phyloP scores from a whole-genome alignment of 2,113 vertebrate species.

The Macrotus californicus region DNA sequence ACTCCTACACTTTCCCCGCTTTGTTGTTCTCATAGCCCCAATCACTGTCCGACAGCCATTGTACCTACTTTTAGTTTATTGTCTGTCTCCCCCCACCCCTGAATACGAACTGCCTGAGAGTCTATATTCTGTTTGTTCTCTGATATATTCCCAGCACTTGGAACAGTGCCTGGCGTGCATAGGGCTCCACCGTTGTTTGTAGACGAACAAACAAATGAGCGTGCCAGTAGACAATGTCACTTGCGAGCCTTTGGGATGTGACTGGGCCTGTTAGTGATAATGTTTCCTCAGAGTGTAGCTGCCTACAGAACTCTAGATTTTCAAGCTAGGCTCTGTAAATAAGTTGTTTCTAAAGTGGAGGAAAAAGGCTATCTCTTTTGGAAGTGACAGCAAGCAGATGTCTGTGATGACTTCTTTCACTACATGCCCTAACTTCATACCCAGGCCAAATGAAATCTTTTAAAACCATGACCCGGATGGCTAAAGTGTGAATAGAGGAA shows the following conservation, averaged over 20 bases:
- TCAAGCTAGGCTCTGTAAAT: background rate
- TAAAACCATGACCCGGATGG: background rate
- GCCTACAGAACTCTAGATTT: background rate
- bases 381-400: background rate
- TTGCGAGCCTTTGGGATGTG: background rate
- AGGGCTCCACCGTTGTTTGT: background rate
- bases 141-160: background rate
- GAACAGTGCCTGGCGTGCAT: background rate
- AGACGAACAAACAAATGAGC: background rate
- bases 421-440: background rate
- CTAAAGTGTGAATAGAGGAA: background rate
- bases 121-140: background rate
- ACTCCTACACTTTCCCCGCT: no score
- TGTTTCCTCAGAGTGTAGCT: background rate
- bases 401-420: background rate
- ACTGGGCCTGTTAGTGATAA: background rate
- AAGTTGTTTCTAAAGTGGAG: background rate
- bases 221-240: background rate
- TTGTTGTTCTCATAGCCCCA: background rate
- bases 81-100: background rate
- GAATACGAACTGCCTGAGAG: background rate
- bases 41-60: background rate
- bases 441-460: background rate
- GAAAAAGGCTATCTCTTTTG: background rate
- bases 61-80: background rate